These are phyloP conservation scores for Bombus huntii DNA, from an alignment of 1,140 invertebrate genomes.

Conservation along the genomic window DNA sequence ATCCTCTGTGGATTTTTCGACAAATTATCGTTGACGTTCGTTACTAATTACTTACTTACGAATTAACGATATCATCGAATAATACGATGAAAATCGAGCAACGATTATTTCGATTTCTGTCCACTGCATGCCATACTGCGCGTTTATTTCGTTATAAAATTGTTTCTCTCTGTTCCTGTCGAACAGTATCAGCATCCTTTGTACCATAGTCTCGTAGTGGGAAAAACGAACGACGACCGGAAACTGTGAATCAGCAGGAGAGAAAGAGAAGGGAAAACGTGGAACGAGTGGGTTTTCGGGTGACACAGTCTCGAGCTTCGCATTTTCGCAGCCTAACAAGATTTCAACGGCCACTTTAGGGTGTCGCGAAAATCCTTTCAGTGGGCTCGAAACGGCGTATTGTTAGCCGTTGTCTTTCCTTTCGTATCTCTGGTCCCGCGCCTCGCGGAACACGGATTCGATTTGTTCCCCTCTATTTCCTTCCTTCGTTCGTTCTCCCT, in stretches of 20 bases:
- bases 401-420: constrained; percentile 15
- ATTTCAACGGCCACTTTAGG: constrained; percentile 49
- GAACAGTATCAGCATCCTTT: constrained; percentile 10
- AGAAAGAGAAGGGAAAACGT: background rate
- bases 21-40: too few relatives aligned
- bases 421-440: background rate
- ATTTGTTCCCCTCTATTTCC: constrained; percentile 29
- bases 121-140: too few relatives aligned
- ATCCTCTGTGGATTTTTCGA: too few relatives aligned
- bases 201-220: background rate
- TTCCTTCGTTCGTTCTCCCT: background rate
- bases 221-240: background rate
- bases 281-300: constrained; percentile 25
- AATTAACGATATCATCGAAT: too few relatives aligned
- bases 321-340: constrained; percentile 46
- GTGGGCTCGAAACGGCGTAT: background rate
- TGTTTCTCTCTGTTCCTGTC: background rate
- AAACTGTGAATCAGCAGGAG: background rate
- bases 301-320: constrained; percentile 15
- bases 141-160: constrained; percentile 7
- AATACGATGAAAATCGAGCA: too few relatives aligned
- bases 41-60: too few relatives aligned
- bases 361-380: constrained; percentile 36
- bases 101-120: background rate
- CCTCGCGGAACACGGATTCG: constrained; percentile 3